These are phyloP conservation scores for Serrognathus titanus DNA, from an alignment of 2,888 invertebrate genomes.

Conservation along the genomic window DNA sequence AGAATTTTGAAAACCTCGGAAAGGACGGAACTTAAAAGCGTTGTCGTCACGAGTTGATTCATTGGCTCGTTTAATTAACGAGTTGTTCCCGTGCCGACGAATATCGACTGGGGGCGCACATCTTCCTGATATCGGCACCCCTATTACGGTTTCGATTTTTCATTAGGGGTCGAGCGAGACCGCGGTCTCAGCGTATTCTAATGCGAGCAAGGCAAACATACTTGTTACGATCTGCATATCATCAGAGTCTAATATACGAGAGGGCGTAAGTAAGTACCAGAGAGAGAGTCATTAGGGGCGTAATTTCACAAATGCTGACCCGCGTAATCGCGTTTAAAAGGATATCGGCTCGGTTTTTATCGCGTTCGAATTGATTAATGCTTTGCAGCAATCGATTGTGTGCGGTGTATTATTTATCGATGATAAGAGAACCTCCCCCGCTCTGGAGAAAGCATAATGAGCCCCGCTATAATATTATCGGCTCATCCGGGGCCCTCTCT, in stretches of 20 bases:
- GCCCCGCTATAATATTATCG: constrained; percentile 36
- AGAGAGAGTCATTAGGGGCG: constrained; percentile 12
- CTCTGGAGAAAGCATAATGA: constrained; percentile 34
- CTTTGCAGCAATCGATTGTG: constrained; percentile 6
- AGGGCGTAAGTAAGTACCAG: constrained; percentile 8
- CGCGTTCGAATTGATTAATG: neutral
- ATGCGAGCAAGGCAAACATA: constrained; percentile 19
- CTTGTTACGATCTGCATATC: constrained; percentile 26
- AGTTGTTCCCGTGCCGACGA: constrained; percentile 26
- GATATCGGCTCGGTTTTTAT: neutral
- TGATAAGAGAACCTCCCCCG: constrained; percentile 28
- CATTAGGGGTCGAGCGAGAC: constrained; percentile 25
- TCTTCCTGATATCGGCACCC: constrained; percentile 17
- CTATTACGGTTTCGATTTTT: constrained; percentile 32
- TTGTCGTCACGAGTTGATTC: constrained; percentile 27
- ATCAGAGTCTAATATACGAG: constrained; percentile 17
- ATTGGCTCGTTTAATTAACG: constrained; percentile 30
- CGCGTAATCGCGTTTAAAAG: constrained; percentile 7
- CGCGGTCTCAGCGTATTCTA: constrained; percentile 26
- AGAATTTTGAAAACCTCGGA: neutral
- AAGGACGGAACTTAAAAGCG: constrained; percentile 1
- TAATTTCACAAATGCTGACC: constrained; percentile 16
- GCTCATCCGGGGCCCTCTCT: constrained; percentile 38
- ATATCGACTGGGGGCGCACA: constrained; percentile 18
- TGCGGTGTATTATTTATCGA: constrained; percentile 34